Base-by-base conservation (phyloP, 2,888 invertebrate species). In the Leptinotarsa haldemani region DNA sequence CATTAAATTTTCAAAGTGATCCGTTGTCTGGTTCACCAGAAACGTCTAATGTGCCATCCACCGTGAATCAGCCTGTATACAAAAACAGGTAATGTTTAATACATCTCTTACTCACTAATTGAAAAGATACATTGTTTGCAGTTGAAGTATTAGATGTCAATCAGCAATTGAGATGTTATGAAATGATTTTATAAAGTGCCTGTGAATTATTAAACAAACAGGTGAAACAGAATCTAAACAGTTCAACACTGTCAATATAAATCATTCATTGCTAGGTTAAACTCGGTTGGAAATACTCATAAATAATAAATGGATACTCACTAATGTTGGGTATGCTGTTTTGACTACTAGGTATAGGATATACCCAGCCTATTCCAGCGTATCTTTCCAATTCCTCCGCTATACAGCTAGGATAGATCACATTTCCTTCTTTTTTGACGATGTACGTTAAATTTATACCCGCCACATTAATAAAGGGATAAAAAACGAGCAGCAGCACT, bases 291-390 rank as follows among this genome's bases (percentile, higher is more conserved):
- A 3, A n/a, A 50, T 16, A 50, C 50, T 40, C 2, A 16, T 5
- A 4, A 50, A 50, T n/a, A 52, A 52, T 22, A 16, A 25, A 13
- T 7, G 22, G 58, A 18, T 69, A 80, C 84, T 83, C 77, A 86
- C 86, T 83, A 65, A 82, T 81, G 74, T 80, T 78, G 7, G 85
- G 84, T 64, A 83, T 65, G 47, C 79, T 75, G 61, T 79, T 79
- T 65, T 79, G 73, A 65, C 52, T 74, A 30, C 74, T 76, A n/a
- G 83, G 82, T 65, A 86, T 77, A 9, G 86, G 86, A 74, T 83
- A 86, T 30, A 84, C 78, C 86, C 86, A 86, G 20, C 84, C 85
- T 30, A 86, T 78, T 16, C 81, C 86, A n/a, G 82, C 77, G 78
- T 86, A 84, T 50, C 83, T 78, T 52, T 84, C 84, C 58, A 82